Evolutionary conservation across 2,888 invertebrate species (phyloP).

Genomic region (Caenorhabditis angaria): DNA sequence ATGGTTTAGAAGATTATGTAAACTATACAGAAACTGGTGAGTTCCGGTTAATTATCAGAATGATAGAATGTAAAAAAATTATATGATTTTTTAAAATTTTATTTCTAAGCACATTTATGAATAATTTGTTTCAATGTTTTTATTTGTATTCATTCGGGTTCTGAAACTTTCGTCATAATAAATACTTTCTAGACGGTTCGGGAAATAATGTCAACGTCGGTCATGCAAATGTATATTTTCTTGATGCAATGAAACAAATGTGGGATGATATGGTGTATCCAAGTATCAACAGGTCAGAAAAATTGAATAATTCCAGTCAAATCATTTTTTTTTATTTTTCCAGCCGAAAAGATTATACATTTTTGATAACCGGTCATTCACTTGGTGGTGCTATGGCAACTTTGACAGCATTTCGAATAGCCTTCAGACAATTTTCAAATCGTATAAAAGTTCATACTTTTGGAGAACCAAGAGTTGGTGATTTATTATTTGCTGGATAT

Average conservation of each 20-base stretch:
- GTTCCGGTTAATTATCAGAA: neutral
- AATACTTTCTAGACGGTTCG: conserved; percentile 29
- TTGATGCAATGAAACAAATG: conserved; percentile 47
- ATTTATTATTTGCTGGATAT: conserved; percentile 35
- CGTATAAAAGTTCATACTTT: conserved; percentile 49
- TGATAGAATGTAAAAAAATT: no score
- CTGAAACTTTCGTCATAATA: neutral
- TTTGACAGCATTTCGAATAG: conserved; percentile 44
- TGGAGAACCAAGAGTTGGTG: conserved; percentile 53
- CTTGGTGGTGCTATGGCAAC: conserved; percentile 54
- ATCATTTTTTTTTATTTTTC: no score
- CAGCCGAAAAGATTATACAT: conserved; percentile 42
- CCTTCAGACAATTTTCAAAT: conserved; percentile 32
- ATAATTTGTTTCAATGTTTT: no score
- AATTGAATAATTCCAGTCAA: no score
- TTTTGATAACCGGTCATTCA: conserved; percentile 50
- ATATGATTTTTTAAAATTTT: neutral
- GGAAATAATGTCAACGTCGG: conserved; percentile 34
- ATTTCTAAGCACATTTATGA: no score
- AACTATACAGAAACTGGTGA: conserved; percentile 42
- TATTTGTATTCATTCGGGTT: no score
- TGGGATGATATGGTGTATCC: conserved; percentile 51
- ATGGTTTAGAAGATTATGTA: conserved; percentile 45
- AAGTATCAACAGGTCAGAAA: conserved; percentile 23
- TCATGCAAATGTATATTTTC: conserved; percentile 50